These are phyloP conservation scores for Chalcosyrphus nemorum DNA, from an alignment of 2,888 invertebrate genomes.

Conservation along the genomic window DNA sequence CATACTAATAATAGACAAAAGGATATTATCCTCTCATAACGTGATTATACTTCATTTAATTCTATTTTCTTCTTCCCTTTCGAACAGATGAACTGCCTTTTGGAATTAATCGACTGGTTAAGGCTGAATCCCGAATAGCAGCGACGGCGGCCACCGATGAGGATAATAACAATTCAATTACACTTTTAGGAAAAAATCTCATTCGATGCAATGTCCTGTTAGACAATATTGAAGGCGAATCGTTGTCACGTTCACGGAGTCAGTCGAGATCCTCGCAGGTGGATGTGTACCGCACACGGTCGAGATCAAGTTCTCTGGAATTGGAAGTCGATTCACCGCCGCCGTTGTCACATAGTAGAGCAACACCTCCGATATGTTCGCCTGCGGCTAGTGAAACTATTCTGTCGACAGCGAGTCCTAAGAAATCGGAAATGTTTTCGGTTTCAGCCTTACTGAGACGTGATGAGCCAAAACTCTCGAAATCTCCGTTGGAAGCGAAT, in stretches of 20 bases:
- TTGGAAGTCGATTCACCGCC: constrained; percentile 90
- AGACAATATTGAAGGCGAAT: constrained; percentile 77
- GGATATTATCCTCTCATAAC: constrained; percentile 48
- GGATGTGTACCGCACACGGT: constrained; percentile 73
- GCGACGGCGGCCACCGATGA: constrained; percentile 85
- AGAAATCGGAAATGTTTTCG: constrained; percentile 92
- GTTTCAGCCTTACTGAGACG: constrained; percentile 92
- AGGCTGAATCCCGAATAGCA: constrained; percentile 82
- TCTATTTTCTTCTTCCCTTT: constrained; percentile 24
- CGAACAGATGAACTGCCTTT: constrained; percentile 93
- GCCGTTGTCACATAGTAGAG: constrained; percentile 81
- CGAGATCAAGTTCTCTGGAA: constrained; percentile 85
- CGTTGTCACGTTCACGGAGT: constrained; percentile 80
- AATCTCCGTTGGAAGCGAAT: constrained; percentile 77
- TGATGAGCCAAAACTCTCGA: constrained; percentile 84
- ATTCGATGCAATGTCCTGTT: constrained; percentile 77
- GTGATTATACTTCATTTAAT: constrained; percentile 64
- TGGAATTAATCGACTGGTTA: constrained; percentile 90
- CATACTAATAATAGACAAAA: constrained; percentile 58
- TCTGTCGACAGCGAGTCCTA: constrained; percentile 81
- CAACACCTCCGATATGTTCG: constrained; percentile 78
- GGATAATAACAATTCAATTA: constrained; percentile 80
- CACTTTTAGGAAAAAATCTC: constrained; percentile 80
- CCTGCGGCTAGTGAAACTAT: constrained; percentile 79
- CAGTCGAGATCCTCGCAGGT: constrained; percentile 76